Conservation (phyloP, 2,888 invertebrate genomes). For the Gryllus longicercus region DNA sequence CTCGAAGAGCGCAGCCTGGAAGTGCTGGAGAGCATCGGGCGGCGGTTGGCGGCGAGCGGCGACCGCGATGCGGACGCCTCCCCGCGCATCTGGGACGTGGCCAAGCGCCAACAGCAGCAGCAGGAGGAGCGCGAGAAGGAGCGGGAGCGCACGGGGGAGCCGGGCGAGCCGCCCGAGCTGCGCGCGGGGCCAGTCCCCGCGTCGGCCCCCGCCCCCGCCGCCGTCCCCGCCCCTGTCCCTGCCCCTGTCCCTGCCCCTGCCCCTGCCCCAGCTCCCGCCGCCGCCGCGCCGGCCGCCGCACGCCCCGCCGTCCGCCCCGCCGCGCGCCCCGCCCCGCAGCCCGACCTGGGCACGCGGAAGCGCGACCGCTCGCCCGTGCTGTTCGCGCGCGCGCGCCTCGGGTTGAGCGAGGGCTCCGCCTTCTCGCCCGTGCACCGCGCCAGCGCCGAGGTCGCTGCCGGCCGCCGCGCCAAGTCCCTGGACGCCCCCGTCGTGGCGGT, state of each 20-base stretch:
- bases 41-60: background rate
- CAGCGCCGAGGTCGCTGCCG: constrained; percentile 68
- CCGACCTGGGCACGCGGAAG: constrained; percentile 49
- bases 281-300: background rate
- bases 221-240: background rate
- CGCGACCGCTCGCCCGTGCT: constrained; percentile 73
- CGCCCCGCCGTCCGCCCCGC: background rate
- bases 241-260: background rate
- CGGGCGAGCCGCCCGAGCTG: background rate
- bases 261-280: too few relatives aligned
- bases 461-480: constrained; percentile 76
- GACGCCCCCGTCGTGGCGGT: constrained; percentile 80
- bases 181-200: background rate
- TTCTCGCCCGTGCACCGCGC: constrained; percentile 66
- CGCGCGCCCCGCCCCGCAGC: background rate
- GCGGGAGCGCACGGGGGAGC: background rate
- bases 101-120: background rate
- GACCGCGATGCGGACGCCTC: background rate
- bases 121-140: background rate
- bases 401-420: constrained; percentile 80
- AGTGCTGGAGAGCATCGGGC: background rate
- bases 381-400: constrained; percentile 75
- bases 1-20: background rate
- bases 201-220: background rate
- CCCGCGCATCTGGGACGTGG: background rate